Base-by-base conservation (phyloP, 2,797 vertebrate genomes). In the Muraenolepis orangiensis region DNA sequence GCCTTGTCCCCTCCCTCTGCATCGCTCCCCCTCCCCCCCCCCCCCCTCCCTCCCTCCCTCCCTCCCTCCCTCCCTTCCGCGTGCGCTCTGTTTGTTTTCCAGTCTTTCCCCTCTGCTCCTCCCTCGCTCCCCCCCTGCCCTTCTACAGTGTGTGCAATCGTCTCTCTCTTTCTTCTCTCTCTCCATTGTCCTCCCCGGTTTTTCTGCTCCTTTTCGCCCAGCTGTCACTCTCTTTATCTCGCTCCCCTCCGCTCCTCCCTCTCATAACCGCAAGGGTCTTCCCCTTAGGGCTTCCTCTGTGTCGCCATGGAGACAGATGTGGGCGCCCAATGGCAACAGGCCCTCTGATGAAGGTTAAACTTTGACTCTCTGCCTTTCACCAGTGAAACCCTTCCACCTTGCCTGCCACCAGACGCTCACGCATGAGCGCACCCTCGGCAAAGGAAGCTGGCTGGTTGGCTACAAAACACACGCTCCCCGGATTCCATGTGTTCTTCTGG, bases 311-410 rank as follows among this genome's bases (percentile, higher is more conserved):
- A 87, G 88, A 93, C 87, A 26, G 66, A 78, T 80, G 80, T 72
- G 76, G 82, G 81, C 72, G 67, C 83, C 86, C 84, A 87, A 87
- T 89, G 82, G 70, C 78, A 40, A 67, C 66, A 74, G 84, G 82
- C 86, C 87, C 79, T 85, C 72, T 64, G 89, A 79, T 91, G 90
- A 92, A 93, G 90, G 92, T 93, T 92, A 90, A 94, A 93, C 88
- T 93, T 92, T 86, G 78, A 51, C 78, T 74, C 78, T 74, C 76
- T 81, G 77, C 80, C 78, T 85, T 81, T 86, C 74, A 26, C 76
- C 70, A 64, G 42, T 11, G 42, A 80, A n/a, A 72, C 31, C 75
- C 34, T 72, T 84, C 72, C 69, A 71, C 84, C 76, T 78, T 57
- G 69, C 79, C 75, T 46, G 69, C 36, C 36, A 38, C 40, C 16